Evolutionary conservation across 2,113 vertebrate genomes (phyloP), one percentile per base, ranked within the genome.

Genomic region (Micronycteris hirsuta): DNA sequence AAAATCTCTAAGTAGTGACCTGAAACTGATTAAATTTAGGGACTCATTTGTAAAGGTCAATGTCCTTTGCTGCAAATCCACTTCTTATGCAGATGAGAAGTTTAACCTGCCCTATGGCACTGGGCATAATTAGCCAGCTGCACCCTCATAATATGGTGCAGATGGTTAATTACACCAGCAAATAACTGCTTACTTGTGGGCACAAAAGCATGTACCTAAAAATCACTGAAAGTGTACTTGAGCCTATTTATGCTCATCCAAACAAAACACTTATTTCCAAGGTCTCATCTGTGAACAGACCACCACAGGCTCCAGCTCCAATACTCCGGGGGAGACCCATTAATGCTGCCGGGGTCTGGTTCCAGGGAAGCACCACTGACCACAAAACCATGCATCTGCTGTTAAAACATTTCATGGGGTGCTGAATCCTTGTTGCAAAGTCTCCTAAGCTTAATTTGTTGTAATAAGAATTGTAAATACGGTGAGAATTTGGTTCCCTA

Each of bases 81-180:
- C 81, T 94, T 95, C 84, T 84, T 77, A 95, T 83, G 74, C 73
- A 95, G 94, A 96, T 93, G 71, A 97, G 93, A 68, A 93, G 80
- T 91, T 89, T 89, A 97, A 96, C 97, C 97, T 98, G 97, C 95
- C 93, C 96, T 95, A 56, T 52, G 89, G 90, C 43, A 36, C 91
- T 49, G 76, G 90, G 91, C 89, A 92, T 94, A 96, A 97, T 97
- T 90, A 97, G 96, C 97, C 97, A 98, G 95, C 97, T 98, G 97
- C 95, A 96, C 86, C 43, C 95, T 91, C 91, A 93, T 90, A 97
- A 97, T 97, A 97, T 94, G 71, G 96, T 97, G 80, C 97, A 97
- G 97, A 97, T 97, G 97, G 97, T 97, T 98, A 97, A 98, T 98
- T 98, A 93, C 31, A 91, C 84, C 83, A 96, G 96, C 74, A 98